phyloP scores from a whole-genome alignment of 2,113 vertebrate genomes.

The Phasianus colchicus region DNA sequence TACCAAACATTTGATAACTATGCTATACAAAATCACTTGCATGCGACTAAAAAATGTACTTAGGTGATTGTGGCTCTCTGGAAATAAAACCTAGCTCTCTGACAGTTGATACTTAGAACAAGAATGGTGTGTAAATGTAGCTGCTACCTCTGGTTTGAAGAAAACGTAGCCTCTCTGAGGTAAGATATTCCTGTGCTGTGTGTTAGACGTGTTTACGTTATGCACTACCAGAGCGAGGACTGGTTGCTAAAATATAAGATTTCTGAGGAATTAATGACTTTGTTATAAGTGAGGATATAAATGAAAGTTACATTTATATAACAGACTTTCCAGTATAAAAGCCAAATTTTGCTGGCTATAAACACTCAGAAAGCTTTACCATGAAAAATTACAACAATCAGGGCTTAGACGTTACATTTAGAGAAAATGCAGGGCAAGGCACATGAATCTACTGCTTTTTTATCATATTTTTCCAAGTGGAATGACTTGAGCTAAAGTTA shows the following conservation, averaged over 20 bases:
- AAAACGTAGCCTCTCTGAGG: background rate
- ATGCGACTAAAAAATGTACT: background rate
- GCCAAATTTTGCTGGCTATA: slow-evolving; percentile 32
- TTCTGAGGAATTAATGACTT: slow-evolving; percentile 46
- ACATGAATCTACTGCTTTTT: background rate
- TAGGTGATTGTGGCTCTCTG: background rate
- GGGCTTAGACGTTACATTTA: background rate
- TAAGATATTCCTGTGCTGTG: background rate
- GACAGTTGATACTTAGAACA: background rate
- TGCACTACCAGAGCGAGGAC: background rate
- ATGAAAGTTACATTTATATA: slow-evolving; percentile 38
- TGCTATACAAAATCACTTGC: background rate
- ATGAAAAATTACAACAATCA: slow-evolving; percentile 6
- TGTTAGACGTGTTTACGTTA: rapidly evolving
- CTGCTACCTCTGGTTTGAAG: background rate
- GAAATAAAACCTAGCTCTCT: background rate
- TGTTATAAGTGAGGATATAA: slow-evolving; percentile 10
- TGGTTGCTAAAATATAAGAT: background rate
- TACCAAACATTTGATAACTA: background rate
- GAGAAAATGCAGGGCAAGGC: background rate
- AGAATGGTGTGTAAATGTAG: background rate
- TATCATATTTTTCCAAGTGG: background rate
- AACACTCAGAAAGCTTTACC: slow-evolving; percentile 40
- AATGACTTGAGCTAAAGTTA: slow-evolving; percentile 36
- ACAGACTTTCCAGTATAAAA: slow-evolving; percentile 51